These are phyloP conservation scores for Syrmaticus mikado DNA, from an alignment of 2,113 vertebrate genomes.

Conservation along the genomic window DNA sequence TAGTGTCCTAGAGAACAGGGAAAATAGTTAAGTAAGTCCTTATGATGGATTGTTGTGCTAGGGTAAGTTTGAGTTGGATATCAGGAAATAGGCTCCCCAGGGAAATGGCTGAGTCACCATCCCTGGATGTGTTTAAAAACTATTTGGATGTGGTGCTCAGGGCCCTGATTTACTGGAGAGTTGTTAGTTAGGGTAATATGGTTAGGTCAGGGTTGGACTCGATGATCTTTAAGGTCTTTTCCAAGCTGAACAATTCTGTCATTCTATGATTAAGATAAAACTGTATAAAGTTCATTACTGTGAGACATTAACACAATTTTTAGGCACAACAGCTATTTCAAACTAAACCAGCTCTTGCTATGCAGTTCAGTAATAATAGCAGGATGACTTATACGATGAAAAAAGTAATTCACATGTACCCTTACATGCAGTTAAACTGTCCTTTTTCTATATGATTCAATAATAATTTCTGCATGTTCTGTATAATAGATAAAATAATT, in stretches of 20 bases:
- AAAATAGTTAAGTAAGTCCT: background rate
- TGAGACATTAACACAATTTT: background rate
- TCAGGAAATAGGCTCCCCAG: no score
- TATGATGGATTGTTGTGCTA: background rate
- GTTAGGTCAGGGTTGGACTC: no score
- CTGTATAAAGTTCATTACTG: background rate
- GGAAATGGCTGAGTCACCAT: no score
- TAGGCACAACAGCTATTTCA: background rate
- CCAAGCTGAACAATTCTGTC: no score
- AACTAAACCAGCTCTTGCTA: background rate
- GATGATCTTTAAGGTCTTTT: no score
- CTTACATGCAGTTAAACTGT: background rate
- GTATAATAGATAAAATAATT: slow-evolving; percentile 4
- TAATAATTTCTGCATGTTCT: background rate
- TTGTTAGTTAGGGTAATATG: no score
- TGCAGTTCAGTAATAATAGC: background rate
- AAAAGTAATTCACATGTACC: background rate
- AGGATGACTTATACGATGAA: background rate
- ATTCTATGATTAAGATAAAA: background rate
- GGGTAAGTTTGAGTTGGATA: no score
- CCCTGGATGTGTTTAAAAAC: no score
- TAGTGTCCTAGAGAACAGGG: background rate
- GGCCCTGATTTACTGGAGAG: no score
- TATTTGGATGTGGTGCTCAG: no score
- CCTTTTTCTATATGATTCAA: background rate